Conservation (phyloP, 2,797 vertebrate genomes). For the Crax fasciolata region DNA sequence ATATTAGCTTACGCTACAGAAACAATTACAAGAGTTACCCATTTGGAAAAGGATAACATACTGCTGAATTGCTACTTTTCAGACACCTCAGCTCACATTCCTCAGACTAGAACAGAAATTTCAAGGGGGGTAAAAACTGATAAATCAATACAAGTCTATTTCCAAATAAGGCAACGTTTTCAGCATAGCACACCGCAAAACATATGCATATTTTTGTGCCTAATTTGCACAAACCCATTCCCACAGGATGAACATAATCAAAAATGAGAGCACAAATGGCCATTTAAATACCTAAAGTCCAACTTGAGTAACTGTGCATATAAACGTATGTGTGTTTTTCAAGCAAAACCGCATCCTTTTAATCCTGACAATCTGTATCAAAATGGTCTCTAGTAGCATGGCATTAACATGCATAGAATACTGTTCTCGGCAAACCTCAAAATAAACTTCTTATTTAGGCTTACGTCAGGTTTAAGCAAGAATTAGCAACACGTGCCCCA, state of each 20-base stretch:
- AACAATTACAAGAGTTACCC: conserved; percentile 61
- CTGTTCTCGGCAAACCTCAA: not conserved
- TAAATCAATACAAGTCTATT: conserved; percentile 32
- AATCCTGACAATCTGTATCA: conserved; percentile 32
- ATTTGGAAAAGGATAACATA: conserved; percentile 59
- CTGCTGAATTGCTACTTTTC: conserved; percentile 10
- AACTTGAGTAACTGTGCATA: conserved; percentile 35
- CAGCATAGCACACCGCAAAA: not conserved
- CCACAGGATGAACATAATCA: not conserved
- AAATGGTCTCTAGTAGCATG: not conserved
- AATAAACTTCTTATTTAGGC: not conserved
- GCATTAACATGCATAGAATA: not conserved
- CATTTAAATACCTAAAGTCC: conserved; percentile 35
- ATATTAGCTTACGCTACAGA: conserved; percentile 58
- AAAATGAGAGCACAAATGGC: conserved; percentile 53
- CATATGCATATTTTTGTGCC: conserved; percentile 27
- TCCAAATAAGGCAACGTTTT: conserved; percentile 2
- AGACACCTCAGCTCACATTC: not conserved
- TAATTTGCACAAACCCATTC: conserved; percentile 46
- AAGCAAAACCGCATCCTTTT: conserved; percentile 52
- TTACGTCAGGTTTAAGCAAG: not conserved
- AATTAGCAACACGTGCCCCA: not conserved
- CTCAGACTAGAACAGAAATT: not conserved
- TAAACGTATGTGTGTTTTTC: conserved; percentile 2
- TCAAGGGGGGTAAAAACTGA: not conserved